Evolutionary conservation across 2,113 vertebrate species (phyloP).

Genomic region (Fulica atra): DNA sequence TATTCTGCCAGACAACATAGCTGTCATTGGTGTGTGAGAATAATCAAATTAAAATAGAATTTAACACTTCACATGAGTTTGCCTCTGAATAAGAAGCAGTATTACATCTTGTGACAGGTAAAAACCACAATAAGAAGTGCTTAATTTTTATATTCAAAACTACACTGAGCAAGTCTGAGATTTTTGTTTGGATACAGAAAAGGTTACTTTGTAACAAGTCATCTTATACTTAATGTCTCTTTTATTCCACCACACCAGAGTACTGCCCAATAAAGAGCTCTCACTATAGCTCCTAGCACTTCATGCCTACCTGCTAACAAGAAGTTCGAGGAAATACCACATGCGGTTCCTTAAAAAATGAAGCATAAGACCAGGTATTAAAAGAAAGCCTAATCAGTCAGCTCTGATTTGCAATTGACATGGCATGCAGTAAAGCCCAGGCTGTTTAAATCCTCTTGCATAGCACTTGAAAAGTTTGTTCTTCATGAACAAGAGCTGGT

Average conservation of each 20-base stretch:
- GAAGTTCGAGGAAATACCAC: background rate
- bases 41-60: background rate
- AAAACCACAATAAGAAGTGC: background rate
- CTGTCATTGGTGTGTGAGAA: background rate
- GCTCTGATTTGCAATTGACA: background rate
- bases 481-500: background rate
- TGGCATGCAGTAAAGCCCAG: background rate
- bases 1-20: background rate
- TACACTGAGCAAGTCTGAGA: background rate
- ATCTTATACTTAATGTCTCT: background rate
- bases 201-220: background rate
- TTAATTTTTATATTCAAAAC: background rate
- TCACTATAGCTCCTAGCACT: background rate
- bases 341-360: background rate
- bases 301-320: background rate
- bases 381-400: background rate
- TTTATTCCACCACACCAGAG: background rate
- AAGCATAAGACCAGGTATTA: background rate
- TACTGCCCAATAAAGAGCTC: background rate
- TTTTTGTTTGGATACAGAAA: background rate
- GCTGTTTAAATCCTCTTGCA: background rate
- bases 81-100: rapidly evolving
- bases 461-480: background rate
- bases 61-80: background rate
- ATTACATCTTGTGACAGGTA: background rate